A percentile compares a stretch with the other conserved stretches of the same genome.
These are phyloP conservation scores for Stomatorhinus ivindoensis DNA, from an alignment of 2,113 vertebrate genomes.

Conservation along the genomic window DNA sequence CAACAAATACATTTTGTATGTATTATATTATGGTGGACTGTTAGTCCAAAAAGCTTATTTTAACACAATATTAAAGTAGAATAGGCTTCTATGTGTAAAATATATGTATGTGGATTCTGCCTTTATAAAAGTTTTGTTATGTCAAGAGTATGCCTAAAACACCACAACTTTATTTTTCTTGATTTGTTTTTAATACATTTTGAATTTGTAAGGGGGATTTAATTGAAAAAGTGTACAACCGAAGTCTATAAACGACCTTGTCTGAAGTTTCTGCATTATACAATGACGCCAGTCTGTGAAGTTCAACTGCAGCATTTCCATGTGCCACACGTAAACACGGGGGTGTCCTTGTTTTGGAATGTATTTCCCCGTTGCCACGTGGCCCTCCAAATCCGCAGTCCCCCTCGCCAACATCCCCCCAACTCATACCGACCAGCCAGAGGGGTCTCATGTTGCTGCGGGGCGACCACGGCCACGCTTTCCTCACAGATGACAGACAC, in stretches of 20 bases:
- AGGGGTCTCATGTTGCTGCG: background rate
- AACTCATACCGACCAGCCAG: background rate
- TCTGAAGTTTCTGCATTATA: background rate
- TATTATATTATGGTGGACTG: background rate
- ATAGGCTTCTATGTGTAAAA: background rate
- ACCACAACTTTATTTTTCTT: background rate
- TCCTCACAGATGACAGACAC: slow-evolving; percentile 44
- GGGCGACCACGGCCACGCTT: background rate
- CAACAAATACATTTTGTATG: background rate
- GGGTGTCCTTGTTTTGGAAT: background rate
- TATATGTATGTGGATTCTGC: background rate
- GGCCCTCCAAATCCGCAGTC: background rate
- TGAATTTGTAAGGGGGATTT: background rate
- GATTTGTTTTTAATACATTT: background rate
- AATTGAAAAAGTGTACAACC: background rate
- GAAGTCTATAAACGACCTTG: background rate
- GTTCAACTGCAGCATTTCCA: background rate
- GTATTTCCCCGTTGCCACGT: background rate
- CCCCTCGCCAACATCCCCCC: background rate
- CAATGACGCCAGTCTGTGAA: background rate
- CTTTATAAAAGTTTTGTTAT: background rate
- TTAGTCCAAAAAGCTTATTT: background rate
- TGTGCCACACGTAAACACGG: background rate
- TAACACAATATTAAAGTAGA: background rate
- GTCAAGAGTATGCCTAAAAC: background rate